phyloP scores from a whole-genome alignment of 2,797 vertebrate species.

The Eupleurogrammus muticus region DNA sequence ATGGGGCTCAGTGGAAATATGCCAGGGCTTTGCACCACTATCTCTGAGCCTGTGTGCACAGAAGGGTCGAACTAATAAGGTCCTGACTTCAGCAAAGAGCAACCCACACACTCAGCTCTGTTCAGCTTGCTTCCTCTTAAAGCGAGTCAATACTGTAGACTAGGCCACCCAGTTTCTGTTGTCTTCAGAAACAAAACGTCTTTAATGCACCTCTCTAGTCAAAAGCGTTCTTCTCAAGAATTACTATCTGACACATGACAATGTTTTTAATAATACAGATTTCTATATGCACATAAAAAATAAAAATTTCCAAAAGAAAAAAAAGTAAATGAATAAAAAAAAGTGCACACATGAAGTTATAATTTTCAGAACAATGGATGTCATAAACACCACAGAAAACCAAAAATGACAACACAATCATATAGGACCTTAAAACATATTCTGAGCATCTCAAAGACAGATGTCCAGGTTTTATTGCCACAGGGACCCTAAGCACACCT shows the following conservation, averaged over 20 bases:
- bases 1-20: constrained; percentile 70
- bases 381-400: not conserved
- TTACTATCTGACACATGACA: constrained; percentile 1
- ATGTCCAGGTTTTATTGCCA: not conserved
- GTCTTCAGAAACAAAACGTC: constrained; percentile 17
- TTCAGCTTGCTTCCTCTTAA: constrained; percentile 41
- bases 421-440: constrained; percentile 1
- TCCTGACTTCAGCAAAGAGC: constrained; percentile 54
- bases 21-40: constrained; percentile 65
- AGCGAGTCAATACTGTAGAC: constrained; percentile 49
- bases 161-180: constrained; percentile 38
- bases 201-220: constrained; percentile 19
- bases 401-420: not conserved
- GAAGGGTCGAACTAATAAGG: constrained; percentile 60
- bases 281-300: not conserved
- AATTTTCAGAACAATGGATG: not conserved
- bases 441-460: not conserved
- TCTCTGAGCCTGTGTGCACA: constrained; percentile 52
- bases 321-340: not conserved
- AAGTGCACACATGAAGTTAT: not conserved
- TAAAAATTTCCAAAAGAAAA: not conserved
- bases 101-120: constrained; percentile 47
- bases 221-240: constrained; percentile 12
- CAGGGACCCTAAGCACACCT: not conserved
- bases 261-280: constrained; percentile 8